A percentile compares a stretch with the other conserved stretches of the same genome.
These are phyloP conservation scores for Serranus cabrilla DNA, from an alignment of 2,797 vertebrate genomes.

Conservation along the genomic window DNA sequence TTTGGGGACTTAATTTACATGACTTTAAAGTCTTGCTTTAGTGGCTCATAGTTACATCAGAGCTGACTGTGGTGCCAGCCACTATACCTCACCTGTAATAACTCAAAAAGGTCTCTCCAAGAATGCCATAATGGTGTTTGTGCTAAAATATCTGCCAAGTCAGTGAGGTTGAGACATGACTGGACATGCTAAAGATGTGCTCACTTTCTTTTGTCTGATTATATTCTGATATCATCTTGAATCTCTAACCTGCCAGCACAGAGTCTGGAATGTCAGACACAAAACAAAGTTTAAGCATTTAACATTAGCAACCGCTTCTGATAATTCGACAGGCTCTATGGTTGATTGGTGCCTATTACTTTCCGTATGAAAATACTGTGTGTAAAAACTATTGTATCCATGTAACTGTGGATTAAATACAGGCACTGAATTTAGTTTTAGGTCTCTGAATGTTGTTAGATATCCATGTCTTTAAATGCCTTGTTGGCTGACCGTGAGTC, in stretches of 20 bases:
- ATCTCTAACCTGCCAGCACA: not conserved
- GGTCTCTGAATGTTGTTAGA: not conserved
- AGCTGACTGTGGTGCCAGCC: not conserved
- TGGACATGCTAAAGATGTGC: not conserved
- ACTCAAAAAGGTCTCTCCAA: not conserved
- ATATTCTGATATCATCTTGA: not conserved
- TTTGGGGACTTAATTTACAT: not conserved
- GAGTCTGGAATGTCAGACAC: not conserved
- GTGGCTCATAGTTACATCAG: not conserved
- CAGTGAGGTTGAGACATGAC: not conserved
- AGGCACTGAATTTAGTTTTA: not conserved
- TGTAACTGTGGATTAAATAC: constrained; percentile 1
- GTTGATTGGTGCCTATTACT: not conserved
- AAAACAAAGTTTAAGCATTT: not conserved
- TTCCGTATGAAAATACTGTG: not conserved
- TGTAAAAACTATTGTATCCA: not conserved
- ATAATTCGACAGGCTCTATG: not conserved
- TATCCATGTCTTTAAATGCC: not conserved
- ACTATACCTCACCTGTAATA: not conserved
- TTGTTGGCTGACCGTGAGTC: not conserved
- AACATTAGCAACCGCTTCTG: not conserved
- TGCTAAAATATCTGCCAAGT: not conserved
- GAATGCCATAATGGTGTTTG: not conserved
- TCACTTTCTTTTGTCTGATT: not conserved
- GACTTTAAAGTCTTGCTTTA: not conserved